Base-by-base conservation (phyloP, 2,797 vertebrate species). In the Thaleichthys pacificus region DNA sequence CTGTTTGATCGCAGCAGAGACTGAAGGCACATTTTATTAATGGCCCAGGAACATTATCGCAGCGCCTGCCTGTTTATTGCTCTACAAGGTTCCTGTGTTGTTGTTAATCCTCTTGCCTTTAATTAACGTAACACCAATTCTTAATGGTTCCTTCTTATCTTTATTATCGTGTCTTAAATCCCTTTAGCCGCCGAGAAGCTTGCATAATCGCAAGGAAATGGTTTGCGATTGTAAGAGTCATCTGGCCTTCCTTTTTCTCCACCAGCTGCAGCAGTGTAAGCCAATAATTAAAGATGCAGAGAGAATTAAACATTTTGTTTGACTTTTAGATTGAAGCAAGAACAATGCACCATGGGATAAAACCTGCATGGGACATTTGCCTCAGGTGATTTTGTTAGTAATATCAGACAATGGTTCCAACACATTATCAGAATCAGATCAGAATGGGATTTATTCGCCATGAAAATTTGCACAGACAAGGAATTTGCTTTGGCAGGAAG, bases 91-190 rank as follows among this genome's bases (percentile, higher is more conserved):
- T 85, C 77, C 78, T 85, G 77, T 85, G 80, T 88, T 86, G 77
- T 79, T 85, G 77, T 80, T 92, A 92, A 93, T 93, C 91, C 88
- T 88, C 87, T 91, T 89, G 87, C 90, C 87, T 92, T 92, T 93
- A 93, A 93, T 92, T 92, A 92, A 91, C 89, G 89, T 84, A 89
- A 89, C 86, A 91, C 88, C 80, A 88, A 90, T 87, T 82, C 89
- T 92, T 89, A 93, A 92, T 91, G 90, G 88, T 80, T 89, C 82
- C 80, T 85, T 90, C 91, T 92, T 91, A 92, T 93, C 89, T 89
- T 81, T 80, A 89, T 91, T 89, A 92, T 92, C 88, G 38, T 86
- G 81, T 80, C 74, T 86, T 82, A 91, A 93, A 93, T 93, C 91
- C 88, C 79, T 88, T 93, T 92, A 92, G 89, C 74, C 58, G 81